phyloP scores from a whole-genome alignment of 1,140 invertebrate species.

The Psix sp. region DNA sequence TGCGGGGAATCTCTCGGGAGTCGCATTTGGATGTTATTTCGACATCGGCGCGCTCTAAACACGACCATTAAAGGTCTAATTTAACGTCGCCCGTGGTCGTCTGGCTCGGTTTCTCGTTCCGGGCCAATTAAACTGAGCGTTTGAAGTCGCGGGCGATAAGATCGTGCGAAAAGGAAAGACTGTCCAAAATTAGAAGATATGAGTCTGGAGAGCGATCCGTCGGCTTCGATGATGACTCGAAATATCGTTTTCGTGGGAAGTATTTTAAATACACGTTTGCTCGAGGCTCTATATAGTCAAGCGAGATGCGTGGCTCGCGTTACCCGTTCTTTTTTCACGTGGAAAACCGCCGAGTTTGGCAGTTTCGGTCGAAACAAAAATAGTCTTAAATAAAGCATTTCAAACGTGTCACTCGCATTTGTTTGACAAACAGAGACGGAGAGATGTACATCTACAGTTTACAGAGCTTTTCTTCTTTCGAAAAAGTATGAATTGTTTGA shows the following conservation, averaged over 20 bases:
- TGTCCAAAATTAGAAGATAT: constrained; percentile 57
- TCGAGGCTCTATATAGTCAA: constrained; percentile 54
- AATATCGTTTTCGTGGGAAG: constrained; percentile 59
- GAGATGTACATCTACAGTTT: no score
- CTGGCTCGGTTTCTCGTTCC: no score
- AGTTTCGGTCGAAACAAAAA: no score
- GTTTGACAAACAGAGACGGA: no score
- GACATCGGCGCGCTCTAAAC: constrained; percentile 39
- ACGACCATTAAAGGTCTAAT: constrained; percentile 44
- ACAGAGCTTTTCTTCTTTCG: no score
- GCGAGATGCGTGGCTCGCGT: constrained; percentile 5
- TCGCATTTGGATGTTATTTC: constrained; percentile 43
- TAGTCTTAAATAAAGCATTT: no score
- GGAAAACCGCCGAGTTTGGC: no score
- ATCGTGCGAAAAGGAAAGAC: no score
- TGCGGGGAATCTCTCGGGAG: constrained; percentile 43
- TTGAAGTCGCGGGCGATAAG: no score
- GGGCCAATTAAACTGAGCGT: neutral
- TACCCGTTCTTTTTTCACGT: constrained; percentile 4
- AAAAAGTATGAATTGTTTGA: no score
- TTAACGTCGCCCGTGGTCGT: constrained; percentile 7
- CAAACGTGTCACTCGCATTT: no score
- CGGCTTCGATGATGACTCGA: constrained; percentile 50
- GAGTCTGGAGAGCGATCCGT: constrained; percentile 46
- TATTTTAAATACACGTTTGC: constrained; percentile 54